Evolutionary conservation across 2,888 invertebrate genomes (phyloP).

Genomic region (Melanchra persicariae): DNA sequence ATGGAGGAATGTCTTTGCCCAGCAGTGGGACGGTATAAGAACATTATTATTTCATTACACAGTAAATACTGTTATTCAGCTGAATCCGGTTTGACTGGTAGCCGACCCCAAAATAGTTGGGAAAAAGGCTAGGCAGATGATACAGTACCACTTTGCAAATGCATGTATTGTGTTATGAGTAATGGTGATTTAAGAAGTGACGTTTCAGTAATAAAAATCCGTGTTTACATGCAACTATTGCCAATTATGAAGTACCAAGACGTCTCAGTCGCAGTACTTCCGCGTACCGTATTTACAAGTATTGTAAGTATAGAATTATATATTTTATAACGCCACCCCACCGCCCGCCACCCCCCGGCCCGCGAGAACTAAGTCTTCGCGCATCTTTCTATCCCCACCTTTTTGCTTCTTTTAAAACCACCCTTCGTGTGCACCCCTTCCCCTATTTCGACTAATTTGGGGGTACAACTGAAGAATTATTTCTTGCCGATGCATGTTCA

Average conservation of each 20-base stretch:
- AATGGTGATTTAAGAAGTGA: neutral
- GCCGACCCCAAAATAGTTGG: no score
- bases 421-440: conserved; percentile 90
- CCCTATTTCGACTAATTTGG: conserved; percentile 91
- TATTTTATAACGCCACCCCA: conserved; percentile 89
- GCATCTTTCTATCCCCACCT: conserved; percentile 91
- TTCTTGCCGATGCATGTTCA: conserved; percentile 81
- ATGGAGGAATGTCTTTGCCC: no score
- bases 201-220: neutral
- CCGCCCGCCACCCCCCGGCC: conserved; percentile 75
- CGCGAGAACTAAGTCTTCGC: conserved; percentile 91
- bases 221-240: conserved; percentile 36
- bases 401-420: conserved; percentile 91
- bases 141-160: neutral
- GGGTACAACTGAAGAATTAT: conserved; percentile 91
- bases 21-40: no score
- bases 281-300: conserved; percentile 91
- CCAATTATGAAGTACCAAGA: conserved; percentile 77
- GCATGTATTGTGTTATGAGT: neutral
- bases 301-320: conserved; percentile 91
- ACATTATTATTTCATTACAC: no score
- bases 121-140: no score
- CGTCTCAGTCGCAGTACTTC: conserved; percentile 78
- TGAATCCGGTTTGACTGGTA: no score
- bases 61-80: no score